Evolutionary conservation across 2,888 invertebrate species (phyloP).

Genomic region (Trissonchulus sp.): DNA sequence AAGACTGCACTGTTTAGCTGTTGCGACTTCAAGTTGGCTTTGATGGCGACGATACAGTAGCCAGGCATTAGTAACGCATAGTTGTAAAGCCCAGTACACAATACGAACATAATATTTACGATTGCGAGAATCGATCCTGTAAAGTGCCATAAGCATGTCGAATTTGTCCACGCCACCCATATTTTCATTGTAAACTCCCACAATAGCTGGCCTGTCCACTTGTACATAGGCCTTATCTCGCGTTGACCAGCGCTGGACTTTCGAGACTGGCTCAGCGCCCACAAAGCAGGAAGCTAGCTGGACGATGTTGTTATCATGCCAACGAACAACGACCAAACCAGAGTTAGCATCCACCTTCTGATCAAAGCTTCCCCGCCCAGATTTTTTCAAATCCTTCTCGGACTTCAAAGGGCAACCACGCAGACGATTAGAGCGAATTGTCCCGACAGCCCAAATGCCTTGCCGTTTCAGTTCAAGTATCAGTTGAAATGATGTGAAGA

Average conservation of each 20-base stretch:
- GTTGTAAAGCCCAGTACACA: background rate
- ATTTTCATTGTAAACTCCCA: background rate
- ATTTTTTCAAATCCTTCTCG: conserved; percentile 5
- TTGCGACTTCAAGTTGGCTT: no score
- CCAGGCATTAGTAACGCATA: conserved; percentile 15
- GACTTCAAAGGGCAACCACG: background rate
- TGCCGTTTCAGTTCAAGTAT: background rate
- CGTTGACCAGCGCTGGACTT: background rate
- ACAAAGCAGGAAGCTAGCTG: conserved; percentile 15
- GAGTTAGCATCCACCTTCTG: conserved; percentile 15
- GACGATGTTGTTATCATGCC: conserved; percentile 14
- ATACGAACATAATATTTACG: conserved; percentile 2
- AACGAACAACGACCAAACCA: conserved; percentile 2
- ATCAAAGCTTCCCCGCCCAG: conserved; percentile 23
- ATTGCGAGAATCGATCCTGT: background rate
- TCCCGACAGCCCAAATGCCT: background rate
- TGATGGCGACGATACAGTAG: conserved; percentile 22
- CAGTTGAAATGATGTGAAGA: background rate
- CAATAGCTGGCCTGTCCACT: background rate
- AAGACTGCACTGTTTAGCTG: no score
- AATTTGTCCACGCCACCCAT: background rate
- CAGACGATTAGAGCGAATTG: background rate
- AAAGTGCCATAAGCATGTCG: conserved; percentile 23
- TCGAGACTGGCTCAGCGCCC: conserved; percentile 1
- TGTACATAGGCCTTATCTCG: background rate